These are phyloP conservation scores for Sinotaia quadrata DNA, from an alignment of 2,888 invertebrate species.

Conservation along the genomic window DNA sequence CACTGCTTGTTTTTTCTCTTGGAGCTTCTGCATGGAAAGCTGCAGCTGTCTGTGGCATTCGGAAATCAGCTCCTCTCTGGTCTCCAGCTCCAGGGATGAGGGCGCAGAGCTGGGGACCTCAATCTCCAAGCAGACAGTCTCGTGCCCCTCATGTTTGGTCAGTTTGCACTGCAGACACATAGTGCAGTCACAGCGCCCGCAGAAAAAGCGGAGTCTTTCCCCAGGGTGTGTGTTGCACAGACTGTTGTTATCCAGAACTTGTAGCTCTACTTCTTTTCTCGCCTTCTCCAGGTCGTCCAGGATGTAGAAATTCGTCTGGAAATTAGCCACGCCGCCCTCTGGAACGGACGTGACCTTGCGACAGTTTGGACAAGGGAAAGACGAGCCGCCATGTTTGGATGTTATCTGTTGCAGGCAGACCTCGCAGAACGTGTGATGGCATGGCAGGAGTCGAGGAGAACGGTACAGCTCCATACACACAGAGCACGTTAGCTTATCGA, in stretches of 20 bases:
- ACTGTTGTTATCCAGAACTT: too few species aligned
- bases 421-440: slow-evolving; percentile 57
- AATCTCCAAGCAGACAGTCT: neutral
- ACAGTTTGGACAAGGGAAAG: slow-evolving; percentile 61
- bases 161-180: neutral
- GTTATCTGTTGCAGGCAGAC: slow-evolving; percentile 55
- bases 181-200: neutral
- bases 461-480: slow-evolving; percentile 58
- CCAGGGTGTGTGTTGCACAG: neutral
- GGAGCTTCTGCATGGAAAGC: neutral
- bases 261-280: too few species aligned
- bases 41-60: neutral
- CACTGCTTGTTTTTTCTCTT: neutral
- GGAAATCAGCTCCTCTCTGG: neutral
- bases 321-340: slow-evolving; percentile 51
- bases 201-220: neutral
- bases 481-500: slow-evolving; percentile 58
- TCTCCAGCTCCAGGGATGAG: too few species aligned
- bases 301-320: slow-evolving; percentile 54
- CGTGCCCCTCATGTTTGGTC: neutral
- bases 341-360: slow-evolving; percentile 55
- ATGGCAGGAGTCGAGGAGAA: slow-evolving; percentile 58
- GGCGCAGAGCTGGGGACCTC: too few species aligned
- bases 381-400: slow-evolving; percentile 42
- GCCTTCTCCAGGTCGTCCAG: slow-evolving; percentile 1